Evolutionary conservation across 2,797 vertebrate genomes (phyloP).

Genomic region (Danio kyathit): DNA sequence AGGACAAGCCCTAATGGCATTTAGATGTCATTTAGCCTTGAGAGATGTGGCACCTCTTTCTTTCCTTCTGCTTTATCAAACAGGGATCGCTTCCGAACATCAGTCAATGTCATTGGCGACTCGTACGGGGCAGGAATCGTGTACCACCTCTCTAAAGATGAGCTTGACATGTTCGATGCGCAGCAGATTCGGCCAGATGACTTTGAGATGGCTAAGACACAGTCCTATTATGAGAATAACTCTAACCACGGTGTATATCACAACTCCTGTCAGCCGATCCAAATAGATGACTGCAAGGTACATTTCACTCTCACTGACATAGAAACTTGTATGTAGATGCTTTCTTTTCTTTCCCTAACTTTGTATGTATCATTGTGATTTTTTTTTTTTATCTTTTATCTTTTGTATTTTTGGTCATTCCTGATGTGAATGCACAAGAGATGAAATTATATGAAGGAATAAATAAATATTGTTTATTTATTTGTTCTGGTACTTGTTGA

Average conservation of each 20-base stretch:
- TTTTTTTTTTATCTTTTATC: constrained; percentile 52
- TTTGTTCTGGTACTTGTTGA: constrained; percentile 68
- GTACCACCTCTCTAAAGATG: constrained; percentile 94
- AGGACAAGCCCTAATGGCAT: constrained; percentile 4
- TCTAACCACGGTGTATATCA: constrained; percentile 94
- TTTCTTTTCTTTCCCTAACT: constrained; percentile 70
- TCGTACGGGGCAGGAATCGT: constrained; percentile 98
- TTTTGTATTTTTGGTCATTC: constrained; percentile 59
- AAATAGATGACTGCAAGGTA: constrained; percentile 99
- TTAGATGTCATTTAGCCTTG: background rate
- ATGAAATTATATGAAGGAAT: constrained; percentile 56
- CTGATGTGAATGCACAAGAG: constrained; percentile 58
- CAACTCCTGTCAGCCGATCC: constrained; percentile 86
- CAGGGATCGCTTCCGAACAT: constrained; percentile 98
- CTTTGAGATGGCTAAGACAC: constrained; percentile 92
- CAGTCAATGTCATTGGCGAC: constrained; percentile 97
- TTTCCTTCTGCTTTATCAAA: constrained; percentile 31
- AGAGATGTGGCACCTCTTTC: constrained; percentile 44
- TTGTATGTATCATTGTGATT: constrained; percentile 47
- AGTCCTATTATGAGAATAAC: constrained; percentile 94
- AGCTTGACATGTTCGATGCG: constrained; percentile 89
- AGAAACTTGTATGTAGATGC: constrained; percentile 95
- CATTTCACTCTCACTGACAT: constrained; percentile 95
- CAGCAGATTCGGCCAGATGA: constrained; percentile 88
- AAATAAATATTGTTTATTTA: constrained; percentile 68